phyloP scores from a whole-genome alignment of 2,797 vertebrate genomes.

The Lepidocolaptes lacrymiger region DNA sequence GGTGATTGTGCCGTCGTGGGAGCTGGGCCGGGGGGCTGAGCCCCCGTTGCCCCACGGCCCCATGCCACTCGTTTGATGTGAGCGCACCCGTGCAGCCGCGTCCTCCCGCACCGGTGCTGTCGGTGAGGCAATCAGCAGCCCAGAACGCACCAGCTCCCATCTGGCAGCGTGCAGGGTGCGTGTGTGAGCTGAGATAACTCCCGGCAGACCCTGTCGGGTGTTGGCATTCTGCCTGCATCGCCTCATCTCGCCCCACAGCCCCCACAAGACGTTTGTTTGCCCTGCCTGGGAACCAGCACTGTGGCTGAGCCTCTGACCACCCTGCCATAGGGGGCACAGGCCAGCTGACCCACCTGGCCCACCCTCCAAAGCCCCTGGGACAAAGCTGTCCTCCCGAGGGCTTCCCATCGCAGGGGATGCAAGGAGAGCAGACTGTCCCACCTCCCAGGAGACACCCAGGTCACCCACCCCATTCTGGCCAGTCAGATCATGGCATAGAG shows the following conservation, averaged over 20 bases:
- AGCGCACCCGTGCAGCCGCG: background rate
- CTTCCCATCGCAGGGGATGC: rapidly evolving
- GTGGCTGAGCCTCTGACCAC: rapidly evolving
- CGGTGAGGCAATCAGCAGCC: slow-evolving; percentile 33
- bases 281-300: background rate
- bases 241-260: slow-evolving; percentile 33
- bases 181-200: slow-evolving; percentile 52
- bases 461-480: rapidly evolving
- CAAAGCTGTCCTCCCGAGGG: rapidly evolving
- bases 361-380: background rate
- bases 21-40: background rate
- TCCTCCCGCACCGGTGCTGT: background rate
- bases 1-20: background rate
- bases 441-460: background rate
- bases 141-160: slow-evolving; percentile 11
- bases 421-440: background rate
- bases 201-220: background rate
- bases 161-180: background rate
- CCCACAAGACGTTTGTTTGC: background rate
- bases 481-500: rapidly evolving
- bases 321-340: rapidly evolving
- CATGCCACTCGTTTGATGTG: background rate
- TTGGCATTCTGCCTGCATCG: slow-evolving; percentile 19
- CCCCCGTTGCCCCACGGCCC: background rate
- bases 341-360: rapidly evolving